A percentile compares a stretch with the other conserved stretches of the same genome.
Evolutionary conservation across 2,113 vertebrate genomes (phyloP).

Genomic region (Morone saxatilis): DNA sequence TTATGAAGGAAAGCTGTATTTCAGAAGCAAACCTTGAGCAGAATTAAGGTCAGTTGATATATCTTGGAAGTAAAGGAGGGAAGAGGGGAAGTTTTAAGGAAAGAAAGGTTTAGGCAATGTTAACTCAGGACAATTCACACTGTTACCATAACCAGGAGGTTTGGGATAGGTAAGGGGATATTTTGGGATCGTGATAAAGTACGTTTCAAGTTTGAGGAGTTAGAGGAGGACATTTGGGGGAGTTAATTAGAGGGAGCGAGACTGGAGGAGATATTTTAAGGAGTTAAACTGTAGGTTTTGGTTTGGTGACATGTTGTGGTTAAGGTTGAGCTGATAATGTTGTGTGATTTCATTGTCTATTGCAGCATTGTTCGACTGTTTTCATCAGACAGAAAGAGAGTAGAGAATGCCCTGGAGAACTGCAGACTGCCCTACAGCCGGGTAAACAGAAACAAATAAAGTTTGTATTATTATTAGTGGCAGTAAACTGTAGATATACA

Average conservation of each 20-base stretch:
- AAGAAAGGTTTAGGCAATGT: not conserved
- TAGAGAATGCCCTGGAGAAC: conserved; percentile 93
- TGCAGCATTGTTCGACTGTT: conserved; percentile 94
- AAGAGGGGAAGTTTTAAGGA: not conserved
- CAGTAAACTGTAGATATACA: not conserved
- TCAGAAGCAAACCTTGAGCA: conserved; percentile 30
- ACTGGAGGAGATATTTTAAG: not conserved
- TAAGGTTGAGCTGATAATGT: conserved; percentile 8
- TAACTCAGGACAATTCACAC: too few species aligned
- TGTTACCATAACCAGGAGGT: not conserved
- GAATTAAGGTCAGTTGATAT: conserved; percentile 52
- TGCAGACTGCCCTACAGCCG: conserved; percentile 94
- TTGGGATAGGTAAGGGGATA: not conserved
- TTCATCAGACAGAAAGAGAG: conserved; percentile 94
- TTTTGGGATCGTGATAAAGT: not conserved
- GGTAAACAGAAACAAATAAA: conserved; percentile 80
- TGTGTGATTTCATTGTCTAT: conserved; percentile 26
- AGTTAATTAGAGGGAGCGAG: not conserved
- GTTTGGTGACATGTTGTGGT: not conserved
- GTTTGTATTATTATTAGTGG: not conserved
- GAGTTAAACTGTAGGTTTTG: not conserved
- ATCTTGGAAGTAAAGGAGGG: conserved; percentile 1
- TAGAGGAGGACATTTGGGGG: not conserved
- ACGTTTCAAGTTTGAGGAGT: not conserved
- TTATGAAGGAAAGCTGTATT: conserved; percentile 46